Evolutionary conservation across 37 sponge, comb jelly and placozoan species (phyloP).

Genomic region (Beroe forskalii): DNA sequence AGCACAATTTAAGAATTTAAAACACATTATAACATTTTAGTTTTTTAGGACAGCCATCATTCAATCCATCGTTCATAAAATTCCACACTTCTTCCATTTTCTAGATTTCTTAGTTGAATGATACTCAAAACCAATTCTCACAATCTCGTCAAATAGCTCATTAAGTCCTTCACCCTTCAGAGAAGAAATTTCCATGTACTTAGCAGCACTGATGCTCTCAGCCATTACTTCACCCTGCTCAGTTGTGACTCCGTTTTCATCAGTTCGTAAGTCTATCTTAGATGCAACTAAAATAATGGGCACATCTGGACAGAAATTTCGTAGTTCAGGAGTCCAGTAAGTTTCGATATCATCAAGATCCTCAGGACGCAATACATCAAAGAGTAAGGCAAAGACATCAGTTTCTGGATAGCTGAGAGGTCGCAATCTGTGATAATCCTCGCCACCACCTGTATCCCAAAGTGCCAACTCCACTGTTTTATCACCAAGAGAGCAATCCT

Average conservation of each 20-base stretch:
- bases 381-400: not conserved
- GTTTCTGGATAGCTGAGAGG: conserved; percentile 31
- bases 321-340: not conserved
- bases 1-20: too few species aligned
- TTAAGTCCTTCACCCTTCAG: not conserved
- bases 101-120: not conserved
- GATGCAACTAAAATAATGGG: not conserved
- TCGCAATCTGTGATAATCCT: conserved; percentile 7
- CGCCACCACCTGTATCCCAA: not conserved
- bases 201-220: not conserved
- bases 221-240: not conserved
- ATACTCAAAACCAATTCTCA: not conserved
- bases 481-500: not conserved
- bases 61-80: not conserved
- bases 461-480: not conserved
- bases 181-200: not conserved
- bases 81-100: not conserved
- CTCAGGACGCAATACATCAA: not conserved
- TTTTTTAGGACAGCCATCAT: not conserved
- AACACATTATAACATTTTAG: too few species aligned
- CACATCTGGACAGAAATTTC: not conserved
- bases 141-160: not conserved
- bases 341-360: not conserved
- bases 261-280: not conserved
- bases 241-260: not conserved